Percentiles rank a stretch among this genome's conserved stretches.
Conservation (phyloP, 2,113 vertebrate genomes). For the Cryptomyrus ogoouensis region DNA sequence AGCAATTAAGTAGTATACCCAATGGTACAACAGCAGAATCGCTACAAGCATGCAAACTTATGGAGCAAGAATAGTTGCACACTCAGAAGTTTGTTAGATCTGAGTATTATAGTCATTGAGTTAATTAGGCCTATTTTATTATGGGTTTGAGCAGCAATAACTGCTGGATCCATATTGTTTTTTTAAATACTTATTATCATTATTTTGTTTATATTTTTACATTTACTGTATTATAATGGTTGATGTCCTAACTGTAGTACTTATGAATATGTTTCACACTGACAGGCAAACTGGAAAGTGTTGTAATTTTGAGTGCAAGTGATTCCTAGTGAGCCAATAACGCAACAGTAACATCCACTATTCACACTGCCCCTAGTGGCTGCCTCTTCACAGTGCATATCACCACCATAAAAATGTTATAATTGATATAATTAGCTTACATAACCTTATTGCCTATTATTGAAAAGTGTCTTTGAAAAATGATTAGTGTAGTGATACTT, state of each 20-base stretch:
- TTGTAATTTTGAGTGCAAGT: neutral
- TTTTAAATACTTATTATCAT: neutral
- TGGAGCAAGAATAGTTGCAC: neutral
- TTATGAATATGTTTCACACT: neutral
- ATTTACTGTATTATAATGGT: neutral
- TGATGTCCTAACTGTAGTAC: neutral
- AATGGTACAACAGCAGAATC: neutral
- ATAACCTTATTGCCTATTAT: neutral
- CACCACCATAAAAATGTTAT: neutral
- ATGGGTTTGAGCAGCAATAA: neutral
- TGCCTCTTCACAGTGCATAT: neutral
- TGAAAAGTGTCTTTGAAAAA: conserved; percentile 2
- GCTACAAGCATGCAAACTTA: neutral
- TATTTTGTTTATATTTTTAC: neutral
- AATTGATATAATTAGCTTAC: conserved; percentile 4
- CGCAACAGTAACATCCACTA: neutral
- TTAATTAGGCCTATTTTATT: neutral
- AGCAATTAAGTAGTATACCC: neutral
- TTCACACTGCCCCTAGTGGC: neutral
- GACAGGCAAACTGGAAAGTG: neutral
- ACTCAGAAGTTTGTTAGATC: neutral
- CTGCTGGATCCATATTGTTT: neutral
- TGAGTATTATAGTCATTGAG: neutral
- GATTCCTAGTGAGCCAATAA: neutral
- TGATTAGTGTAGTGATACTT: neutral